phyloP scores from a whole-genome alignment of 2,888 invertebrate species.

The Chironomus riparius region DNA sequence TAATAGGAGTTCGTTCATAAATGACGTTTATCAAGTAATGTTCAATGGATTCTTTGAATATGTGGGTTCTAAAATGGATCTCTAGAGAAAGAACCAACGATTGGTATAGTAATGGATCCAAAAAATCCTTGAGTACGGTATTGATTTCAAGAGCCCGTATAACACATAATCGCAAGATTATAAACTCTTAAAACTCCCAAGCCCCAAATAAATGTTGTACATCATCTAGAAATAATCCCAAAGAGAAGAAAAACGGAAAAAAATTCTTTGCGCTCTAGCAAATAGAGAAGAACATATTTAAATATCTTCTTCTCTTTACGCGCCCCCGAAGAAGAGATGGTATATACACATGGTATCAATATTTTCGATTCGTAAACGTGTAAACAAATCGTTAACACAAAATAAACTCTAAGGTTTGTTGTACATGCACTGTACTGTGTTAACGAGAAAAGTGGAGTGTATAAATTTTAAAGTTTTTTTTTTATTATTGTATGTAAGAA shows the following conservation, averaged over 20 bases:
- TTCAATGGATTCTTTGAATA: too few species aligned
- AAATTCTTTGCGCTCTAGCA: not conserved
- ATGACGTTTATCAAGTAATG: too few species aligned
- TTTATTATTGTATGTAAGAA: too few species aligned
- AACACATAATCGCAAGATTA: too few species aligned
- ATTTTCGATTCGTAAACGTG: conserved; percentile 24
- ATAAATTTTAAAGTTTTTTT: conserved; percentile 11
- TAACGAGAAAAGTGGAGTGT: conserved; percentile 11
- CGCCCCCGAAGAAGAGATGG: not conserved
- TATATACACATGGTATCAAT: conserved; percentile 23
- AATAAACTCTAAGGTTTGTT: conserved; percentile 21
- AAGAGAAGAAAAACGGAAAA: not conserved
- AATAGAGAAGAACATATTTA: too few species aligned
- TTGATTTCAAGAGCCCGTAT: too few species aligned
- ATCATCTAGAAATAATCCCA: not conserved
- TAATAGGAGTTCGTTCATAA: not conserved
- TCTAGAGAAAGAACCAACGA: too few species aligned
- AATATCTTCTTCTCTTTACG: not conserved
- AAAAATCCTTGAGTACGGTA: too few species aligned
- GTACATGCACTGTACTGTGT: not conserved
- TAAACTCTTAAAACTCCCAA: too few species aligned
- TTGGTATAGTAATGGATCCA: too few species aligned
- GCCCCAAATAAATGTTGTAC: too few species aligned
- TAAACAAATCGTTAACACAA: conserved; percentile 27
- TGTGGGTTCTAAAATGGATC: too few species aligned